Evolutionary conservation across 2,113 vertebrate genomes (phyloP), one percentile per base, ranked within the genome.

Genomic region (Oreocharis arfaki): DNA sequence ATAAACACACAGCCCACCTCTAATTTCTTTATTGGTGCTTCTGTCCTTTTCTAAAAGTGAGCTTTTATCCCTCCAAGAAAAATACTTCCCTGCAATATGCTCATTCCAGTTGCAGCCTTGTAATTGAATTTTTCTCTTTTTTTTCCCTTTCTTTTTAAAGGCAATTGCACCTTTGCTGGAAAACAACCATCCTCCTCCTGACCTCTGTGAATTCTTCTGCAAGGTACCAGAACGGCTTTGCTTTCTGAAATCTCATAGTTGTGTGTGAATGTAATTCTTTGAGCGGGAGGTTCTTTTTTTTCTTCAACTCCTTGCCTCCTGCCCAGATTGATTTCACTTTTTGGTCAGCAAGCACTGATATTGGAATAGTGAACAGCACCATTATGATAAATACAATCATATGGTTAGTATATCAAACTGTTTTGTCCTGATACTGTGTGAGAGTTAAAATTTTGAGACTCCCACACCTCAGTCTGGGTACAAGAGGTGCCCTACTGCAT

Each of bases 161-260:
- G 99, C 99, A 79, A 99, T 99, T 41, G 99, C 99, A 97, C 99
- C 99, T 97, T 98, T 99, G 87, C 97, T 99, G 98, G 99, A 99
- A 98, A 99, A 99, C 98, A 99, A 99, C 98, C 99, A 99, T 77
- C 99, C 99, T 64, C 99, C 99, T 30, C 99, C 99, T 76, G 99
- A 99, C 97, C 98, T 99, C 97, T 99, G 99, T 96, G 99, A 99
- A 99, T 99, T 99, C 98, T 99, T 99, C 97, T 99, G 99, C 98
- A 99, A 99, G 99, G 99, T 99, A 98, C 74, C 88, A 69, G 37
- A 90, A 46, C 47, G 82, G 19, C 33, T 90, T 52, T 56, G 28
- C 17, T 68, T 53, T 73, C 78, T 46, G 28, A 42, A 46, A 68
- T 28, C 26, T 84, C 35, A 1, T 28, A n/a, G 16, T 11, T 50